These are phyloP conservation scores for Calameuta filiformis DNA, from an alignment of 2,888 invertebrate genomes.

Conservation along the genomic window DNA sequence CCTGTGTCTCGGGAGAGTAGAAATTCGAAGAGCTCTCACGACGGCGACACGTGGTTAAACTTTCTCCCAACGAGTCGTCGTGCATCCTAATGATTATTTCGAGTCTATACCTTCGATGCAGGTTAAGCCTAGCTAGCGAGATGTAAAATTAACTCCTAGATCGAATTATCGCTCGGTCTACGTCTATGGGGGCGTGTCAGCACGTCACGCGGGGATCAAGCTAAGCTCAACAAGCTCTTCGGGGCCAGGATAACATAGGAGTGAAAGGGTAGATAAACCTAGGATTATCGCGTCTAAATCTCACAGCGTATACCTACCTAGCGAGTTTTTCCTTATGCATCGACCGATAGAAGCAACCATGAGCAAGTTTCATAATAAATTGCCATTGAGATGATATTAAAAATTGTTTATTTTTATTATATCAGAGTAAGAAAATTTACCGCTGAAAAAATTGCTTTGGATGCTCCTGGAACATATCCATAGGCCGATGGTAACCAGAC, in stretches of 20 bases:
- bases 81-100: slow-evolving; percentile 14
- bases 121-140: not conserved
- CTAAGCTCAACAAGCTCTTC: slow-evolving; percentile 57
- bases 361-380: not conserved
- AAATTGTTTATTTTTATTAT: not conserved
- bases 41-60: slow-evolving; percentile 14
- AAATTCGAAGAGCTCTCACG: slow-evolving; percentile 31
- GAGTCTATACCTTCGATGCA: not conserved
- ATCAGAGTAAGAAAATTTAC: slow-evolving; percentile 46
- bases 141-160: not conserved
- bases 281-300: slow-evolving; percentile 56
- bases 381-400: not conserved
- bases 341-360: not conserved
- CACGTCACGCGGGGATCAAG: slow-evolving; percentile 56
- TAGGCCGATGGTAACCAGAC: slow-evolving; percentile 78
- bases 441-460: slow-evolving; percentile 70
- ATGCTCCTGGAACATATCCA: slow-evolving; percentile 78
- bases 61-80: slow-evolving; percentile 5
- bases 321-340: not conserved
- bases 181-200: slow-evolving; percentile 42
- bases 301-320: slow-evolving; percentile 18
- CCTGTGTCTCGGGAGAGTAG: slow-evolving; percentile 47
- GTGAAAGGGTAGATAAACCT: slow-evolving; percentile 42
- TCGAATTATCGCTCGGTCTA: not conserved
- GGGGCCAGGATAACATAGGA: slow-evolving; percentile 49